Conservation (phyloP, 1,140 invertebrate species). For the Meloidogyne exigua region DNA sequence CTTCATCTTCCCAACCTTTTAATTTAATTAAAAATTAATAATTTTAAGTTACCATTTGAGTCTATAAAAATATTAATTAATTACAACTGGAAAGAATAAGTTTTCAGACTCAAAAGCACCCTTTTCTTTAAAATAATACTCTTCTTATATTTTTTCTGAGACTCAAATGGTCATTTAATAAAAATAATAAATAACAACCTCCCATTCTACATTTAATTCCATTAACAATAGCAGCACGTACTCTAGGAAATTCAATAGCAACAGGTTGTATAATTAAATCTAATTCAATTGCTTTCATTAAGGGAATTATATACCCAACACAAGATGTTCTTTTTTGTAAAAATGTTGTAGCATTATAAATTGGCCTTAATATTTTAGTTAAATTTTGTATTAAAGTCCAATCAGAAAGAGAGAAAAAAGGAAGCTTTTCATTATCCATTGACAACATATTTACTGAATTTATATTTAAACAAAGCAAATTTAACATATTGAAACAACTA, state of each 20-base stretch:
- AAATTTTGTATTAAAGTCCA: neutral
- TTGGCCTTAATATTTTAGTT: neutral
- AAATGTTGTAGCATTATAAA: constrained; percentile 1
- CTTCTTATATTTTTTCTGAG: too few species aligned
- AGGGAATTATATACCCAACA: neutral
- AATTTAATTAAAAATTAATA: too few species aligned
- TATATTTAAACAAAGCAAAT: neutral
- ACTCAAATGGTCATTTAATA: too few species aligned
- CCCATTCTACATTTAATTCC: neutral
- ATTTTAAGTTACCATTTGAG: too few species aligned
- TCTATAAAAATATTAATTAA: neutral
- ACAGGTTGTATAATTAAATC: constrained; percentile 4
- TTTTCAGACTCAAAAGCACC: too few species aligned
- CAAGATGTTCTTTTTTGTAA: neutral
- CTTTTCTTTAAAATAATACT: too few species aligned
- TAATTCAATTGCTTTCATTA: constrained; percentile 5
- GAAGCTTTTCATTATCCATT: constrained; percentile 1
- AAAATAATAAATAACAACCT: neutral
- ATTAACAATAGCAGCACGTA: neutral
- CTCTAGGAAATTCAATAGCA: neutral
- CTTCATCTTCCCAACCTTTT: neutral
- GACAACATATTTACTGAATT: neutral
- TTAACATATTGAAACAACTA: neutral
- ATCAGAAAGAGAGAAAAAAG: neutral
- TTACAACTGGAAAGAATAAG: too few species aligned